Percentiles rank a stretch among this genome's conserved stretches.
These are phyloP conservation scores for Sebastes diaconus DNA, from an alignment of 2,797 vertebrate species.

Conservation along the genomic window DNA sequence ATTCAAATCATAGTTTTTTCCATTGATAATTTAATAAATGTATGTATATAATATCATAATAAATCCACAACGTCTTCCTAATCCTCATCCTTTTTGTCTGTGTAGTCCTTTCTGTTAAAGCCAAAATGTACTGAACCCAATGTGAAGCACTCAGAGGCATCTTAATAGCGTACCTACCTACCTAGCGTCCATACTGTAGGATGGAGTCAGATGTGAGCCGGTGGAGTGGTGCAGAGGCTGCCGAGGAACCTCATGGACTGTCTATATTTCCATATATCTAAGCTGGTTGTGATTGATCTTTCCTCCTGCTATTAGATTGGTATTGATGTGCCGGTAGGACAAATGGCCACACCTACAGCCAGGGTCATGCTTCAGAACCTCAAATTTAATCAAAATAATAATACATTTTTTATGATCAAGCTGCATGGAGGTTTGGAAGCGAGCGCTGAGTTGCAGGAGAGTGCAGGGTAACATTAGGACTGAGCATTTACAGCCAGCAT, in stretches of 20 bases:
- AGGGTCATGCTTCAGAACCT: conserved; percentile 62
- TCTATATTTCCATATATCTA: conserved; percentile 73
- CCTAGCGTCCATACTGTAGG: not conserved
- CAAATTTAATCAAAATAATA: conserved; percentile 69
- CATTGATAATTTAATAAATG: not conserved
- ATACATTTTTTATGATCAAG: conserved; percentile 67
- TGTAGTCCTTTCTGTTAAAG: not conserved
- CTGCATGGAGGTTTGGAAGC: conserved; percentile 39
- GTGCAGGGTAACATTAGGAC: conserved; percentile 51
- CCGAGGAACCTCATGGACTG: conserved; percentile 14
- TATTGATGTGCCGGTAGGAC: conserved; percentile 64
- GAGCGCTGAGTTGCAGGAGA: conserved; percentile 30
- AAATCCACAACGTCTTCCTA: not conserved
- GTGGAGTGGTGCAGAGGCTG: conserved; percentile 2
- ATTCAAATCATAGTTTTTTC: not conserved
- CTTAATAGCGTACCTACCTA: no score
- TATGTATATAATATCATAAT: not conserved
- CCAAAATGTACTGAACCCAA: not conserved
- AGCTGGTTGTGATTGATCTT: conserved; percentile 75
- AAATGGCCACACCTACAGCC: conserved; percentile 68
- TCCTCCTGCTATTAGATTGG: conserved; percentile 76
- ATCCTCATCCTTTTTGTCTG: not conserved
- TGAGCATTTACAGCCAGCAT: conserved; percentile 43
- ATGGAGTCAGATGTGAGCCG: no score
- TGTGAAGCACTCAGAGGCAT: not conserved